Evolutionary conservation across 2,113 vertebrate species (phyloP).

Genomic region (Scytalopus superciliaris): DNA sequence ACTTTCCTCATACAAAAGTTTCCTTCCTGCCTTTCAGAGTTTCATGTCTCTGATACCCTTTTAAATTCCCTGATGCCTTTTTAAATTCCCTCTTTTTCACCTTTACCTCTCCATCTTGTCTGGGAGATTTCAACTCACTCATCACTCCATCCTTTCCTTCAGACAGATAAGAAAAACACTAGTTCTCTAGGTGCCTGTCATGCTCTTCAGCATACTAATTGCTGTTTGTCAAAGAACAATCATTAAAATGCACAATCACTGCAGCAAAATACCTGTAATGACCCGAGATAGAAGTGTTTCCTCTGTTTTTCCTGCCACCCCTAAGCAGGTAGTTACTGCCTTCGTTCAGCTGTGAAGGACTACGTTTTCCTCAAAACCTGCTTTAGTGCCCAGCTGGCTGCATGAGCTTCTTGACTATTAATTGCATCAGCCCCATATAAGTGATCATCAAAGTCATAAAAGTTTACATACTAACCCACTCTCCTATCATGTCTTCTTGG

Average conservation of each 20-base stretch:
- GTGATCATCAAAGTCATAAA: not conserved
- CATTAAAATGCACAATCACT: conserved; percentile 14
- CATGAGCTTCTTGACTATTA: not conserved
- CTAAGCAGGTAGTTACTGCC: not conserved
- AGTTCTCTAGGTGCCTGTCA: not conserved
- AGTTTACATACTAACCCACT: not conserved
- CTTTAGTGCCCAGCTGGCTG: not conserved
- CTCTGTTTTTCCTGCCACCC: not conserved
- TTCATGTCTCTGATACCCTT: not conserved
- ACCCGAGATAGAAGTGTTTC: not conserved
- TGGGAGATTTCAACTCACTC: not conserved
- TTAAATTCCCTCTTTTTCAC: not conserved
- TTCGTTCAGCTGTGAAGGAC: not conserved
- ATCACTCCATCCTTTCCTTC: not conserved
- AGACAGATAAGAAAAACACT: not conserved
- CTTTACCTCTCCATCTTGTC: not conserved
- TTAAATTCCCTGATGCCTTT: not conserved
- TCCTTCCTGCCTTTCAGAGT: not conserved
- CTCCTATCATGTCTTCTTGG: not conserved
- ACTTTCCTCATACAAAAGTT: not conserved
- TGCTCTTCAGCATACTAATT: conserved; percentile 13
- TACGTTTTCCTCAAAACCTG: not conserved
- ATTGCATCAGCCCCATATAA: not conserved
- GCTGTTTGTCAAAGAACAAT: not conserved
- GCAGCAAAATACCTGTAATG: not conserved